phyloP scores from a whole-genome alignment of 2,797 vertebrate genomes.

The Calcarius lapponicus region DNA sequence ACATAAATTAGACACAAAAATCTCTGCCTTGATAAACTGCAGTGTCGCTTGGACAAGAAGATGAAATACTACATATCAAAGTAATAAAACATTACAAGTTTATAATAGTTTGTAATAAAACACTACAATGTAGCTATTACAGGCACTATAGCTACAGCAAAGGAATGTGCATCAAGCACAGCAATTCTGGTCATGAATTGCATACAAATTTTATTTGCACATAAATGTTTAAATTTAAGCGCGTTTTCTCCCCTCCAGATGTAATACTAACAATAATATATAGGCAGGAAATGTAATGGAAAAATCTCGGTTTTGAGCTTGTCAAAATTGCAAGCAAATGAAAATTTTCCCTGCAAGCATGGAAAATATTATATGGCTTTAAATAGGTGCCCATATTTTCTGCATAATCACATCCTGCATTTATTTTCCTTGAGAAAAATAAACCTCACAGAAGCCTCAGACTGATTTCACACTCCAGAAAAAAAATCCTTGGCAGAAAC shows the following conservation, averaged over 20 bases:
- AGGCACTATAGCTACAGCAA: not conserved
- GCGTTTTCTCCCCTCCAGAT: not conserved
- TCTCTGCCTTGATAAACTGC: not conserved
- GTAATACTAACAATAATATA: not conserved
- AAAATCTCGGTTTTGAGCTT: not conserved
- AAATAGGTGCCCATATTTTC: not conserved
- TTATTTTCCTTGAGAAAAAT: not conserved
- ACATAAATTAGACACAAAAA: not conserved
- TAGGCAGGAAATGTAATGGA: not conserved
- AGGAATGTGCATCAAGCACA: not conserved
- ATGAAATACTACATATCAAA: not conserved
- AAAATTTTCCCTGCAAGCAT: constrained; percentile 7
- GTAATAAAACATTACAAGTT: not conserved
- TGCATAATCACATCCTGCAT: not conserved
- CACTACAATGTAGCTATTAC: not conserved
- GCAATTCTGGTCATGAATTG: not conserved
- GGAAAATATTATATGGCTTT: not conserved
- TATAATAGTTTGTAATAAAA: not conserved
- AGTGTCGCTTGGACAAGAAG: not conserved
- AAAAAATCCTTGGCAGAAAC: not conserved
- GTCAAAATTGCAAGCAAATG: not conserved
- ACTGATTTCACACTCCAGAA: not conserved
- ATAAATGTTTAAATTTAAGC: not conserved
- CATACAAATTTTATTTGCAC: not conserved
- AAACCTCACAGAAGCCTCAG: not conserved